A percentile compares a stretch with the other conserved stretches of the same genome.
phyloP scores from a whole-genome alignment of 2,113 vertebrate genomes.

The Heterotis niloticus region DNA sequence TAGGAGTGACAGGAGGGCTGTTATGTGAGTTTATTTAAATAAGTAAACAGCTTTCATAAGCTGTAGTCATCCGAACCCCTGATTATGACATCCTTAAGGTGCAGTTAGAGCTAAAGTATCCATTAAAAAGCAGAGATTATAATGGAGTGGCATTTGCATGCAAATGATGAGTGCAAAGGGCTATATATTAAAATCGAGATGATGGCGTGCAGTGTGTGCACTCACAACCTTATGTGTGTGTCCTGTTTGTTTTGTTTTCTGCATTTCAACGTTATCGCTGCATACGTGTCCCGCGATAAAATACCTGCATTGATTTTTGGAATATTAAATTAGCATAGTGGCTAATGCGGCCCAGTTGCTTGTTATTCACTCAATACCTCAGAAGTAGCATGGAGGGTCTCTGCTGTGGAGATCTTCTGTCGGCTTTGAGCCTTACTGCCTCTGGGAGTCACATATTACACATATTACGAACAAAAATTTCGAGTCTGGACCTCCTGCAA shows the following conservation, averaged over 20 bases:
- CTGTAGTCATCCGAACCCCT: constrained; percentile 56
- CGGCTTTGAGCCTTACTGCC: neutral
- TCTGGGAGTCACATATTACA: constrained; percentile 41
- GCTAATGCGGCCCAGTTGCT: neutral
- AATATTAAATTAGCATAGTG: neutral
- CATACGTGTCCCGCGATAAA: neutral
- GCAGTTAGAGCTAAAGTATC: constrained; percentile 63
- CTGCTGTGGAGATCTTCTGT: neutral
- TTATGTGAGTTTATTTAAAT: constrained; percentile 59
- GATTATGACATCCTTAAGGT: constrained; percentile 67
- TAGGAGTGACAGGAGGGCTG: constrained; percentile 40
- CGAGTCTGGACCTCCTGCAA: constrained; percentile 33
- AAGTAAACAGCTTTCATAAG: constrained; percentile 58
- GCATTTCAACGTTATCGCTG: neutral
- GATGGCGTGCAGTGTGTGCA: no score
- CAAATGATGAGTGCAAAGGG: constrained; percentile 59
- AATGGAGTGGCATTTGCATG: constrained; percentile 56
- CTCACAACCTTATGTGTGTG: no score
- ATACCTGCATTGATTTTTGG: neutral
- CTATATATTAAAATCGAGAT: constrained; percentile 34
- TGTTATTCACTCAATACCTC: neutral
- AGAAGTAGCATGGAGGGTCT: neutral
- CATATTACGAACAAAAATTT: constrained; percentile 43
- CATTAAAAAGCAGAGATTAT: constrained; percentile 69
- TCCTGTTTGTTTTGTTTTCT: neutral